Percentiles rank a stretch among this genome's conserved stretches.
phyloP scores from a whole-genome alignment of 2,888 invertebrate genomes.

The Macrosoma leucophasiata region DNA sequence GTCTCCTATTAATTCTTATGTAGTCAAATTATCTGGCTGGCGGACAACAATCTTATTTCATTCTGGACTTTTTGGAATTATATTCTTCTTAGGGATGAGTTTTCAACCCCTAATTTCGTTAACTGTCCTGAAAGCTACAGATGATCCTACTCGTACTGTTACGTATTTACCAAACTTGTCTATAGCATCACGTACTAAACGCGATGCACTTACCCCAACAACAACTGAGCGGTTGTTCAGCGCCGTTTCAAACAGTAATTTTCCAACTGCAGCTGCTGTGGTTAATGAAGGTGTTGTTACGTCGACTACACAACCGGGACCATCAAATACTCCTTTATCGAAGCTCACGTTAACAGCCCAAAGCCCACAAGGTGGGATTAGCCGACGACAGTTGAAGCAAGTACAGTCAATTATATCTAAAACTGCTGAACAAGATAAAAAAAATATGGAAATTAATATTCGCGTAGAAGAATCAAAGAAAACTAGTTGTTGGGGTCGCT shows the following conservation, averaged over 20 bases:
- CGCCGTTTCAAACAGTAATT: slow-evolving; percentile 44
- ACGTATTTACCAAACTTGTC: slow-evolving; percentile 59
- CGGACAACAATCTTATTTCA: slow-evolving; percentile 50
- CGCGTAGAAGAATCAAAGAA: slow-evolving; percentile 33
- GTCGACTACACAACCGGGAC: slow-evolving; percentile 37
- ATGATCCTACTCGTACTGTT: slow-evolving; percentile 53
- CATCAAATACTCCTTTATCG: slow-evolving; percentile 42
- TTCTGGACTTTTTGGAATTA: slow-evolving; percentile 47
- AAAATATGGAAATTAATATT: slow-evolving; percentile 35
- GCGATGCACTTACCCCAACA: slow-evolving; percentile 31
- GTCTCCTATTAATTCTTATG: slow-evolving; percentile 47
- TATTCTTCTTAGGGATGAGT: slow-evolving; percentile 54
- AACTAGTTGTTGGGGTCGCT: slow-evolving; percentile 41
- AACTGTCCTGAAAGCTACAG: slow-evolving; percentile 44
- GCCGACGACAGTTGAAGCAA: slow-evolving; percentile 50
- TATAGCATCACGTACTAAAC: slow-evolving; percentile 31
- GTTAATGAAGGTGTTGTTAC: slow-evolving; percentile 35
- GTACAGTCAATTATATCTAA: slow-evolving; percentile 52
- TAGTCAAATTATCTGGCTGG: slow-evolving; percentile 53
- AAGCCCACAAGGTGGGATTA: slow-evolving; percentile 45
- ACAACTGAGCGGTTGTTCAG: slow-evolving; percentile 40
- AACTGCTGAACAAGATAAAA: slow-evolving; percentile 37
- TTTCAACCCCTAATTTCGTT: slow-evolving; percentile 54
- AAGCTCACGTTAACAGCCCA: slow-evolving; percentile 47
- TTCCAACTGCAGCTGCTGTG: slow-evolving; percentile 53